Base-by-base conservation (phyloP, 2,888 invertebrate genomes). In the Pasiphila rectangulata region DNA sequence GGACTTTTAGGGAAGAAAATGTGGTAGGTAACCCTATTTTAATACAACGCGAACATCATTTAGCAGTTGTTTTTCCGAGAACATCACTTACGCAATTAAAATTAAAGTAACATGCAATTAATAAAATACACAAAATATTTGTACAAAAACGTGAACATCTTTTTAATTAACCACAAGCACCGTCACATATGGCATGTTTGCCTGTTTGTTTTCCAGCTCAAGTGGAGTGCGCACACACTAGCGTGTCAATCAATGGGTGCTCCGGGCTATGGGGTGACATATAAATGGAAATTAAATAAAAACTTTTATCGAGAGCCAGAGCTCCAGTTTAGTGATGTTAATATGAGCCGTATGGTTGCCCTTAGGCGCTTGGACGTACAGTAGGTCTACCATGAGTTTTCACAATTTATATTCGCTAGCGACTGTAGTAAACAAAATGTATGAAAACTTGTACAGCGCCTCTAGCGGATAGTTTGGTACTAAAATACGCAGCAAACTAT, bases 181-280 rank as follows among this genome's bases (percentile, higher is more conserved):
- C n/a, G 13, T 21, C 39, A 20, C 50, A 50, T 46, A 41, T 50
- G 50, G 25, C 41, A 25, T 21, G 35, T 44, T 20, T 36, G 44
- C 44, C 40, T 41, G 40, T 50, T 20, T 42, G 42, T 47, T 50
- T 45, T 45, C 34, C 12, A 20, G 21, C 40, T 37, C 41, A 29
- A 45, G 50, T 19, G 42, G 37, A 29, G 43, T 45, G 46, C 41
- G 46, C 52, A 54, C 49, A 51, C 44, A 62, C 59, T 60, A 52
- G 41, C 64, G 55, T 69, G 70, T 70, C 70, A 68, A 74, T 75
- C 67, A 67, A 46, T 50, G 37, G 54, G 42, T 46, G 34, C 54
- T 51, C 37, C 41, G 40, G 51, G 46, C 50, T n/a, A 24, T 29
- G 49, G 40, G 50, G 45, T 37, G 50, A 50, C 45, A 29, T 50